Base-by-base conservation (phyloP, 1,140 invertebrate species). In the Acromyrmex charruanus region DNA sequence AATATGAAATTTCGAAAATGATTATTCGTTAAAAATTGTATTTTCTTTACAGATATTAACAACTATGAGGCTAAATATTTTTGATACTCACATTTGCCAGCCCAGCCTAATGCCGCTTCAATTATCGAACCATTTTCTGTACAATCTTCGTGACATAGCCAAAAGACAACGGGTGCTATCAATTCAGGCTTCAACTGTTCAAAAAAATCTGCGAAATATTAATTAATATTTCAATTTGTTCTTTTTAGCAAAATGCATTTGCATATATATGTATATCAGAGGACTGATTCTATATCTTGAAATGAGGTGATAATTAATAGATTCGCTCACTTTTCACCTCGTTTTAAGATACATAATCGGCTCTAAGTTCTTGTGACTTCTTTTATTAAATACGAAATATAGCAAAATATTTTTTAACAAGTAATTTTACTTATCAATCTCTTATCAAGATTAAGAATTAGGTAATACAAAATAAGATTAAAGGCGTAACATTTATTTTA, bases 31-130 rank as follows among this genome's bases (percentile, higher is more conserved):
- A 16, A 53, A 71, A 72, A 21, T 5, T n/a, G 51, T 9, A 28
- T 28, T 7, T 71, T 21, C 49, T 18, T 10, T 53, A 44, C 14
- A 72, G 31, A 53, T 28, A 16, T 75, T 58, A 58, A 39, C 1
- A 72, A 1, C 9, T 66, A 35, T 25, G 7, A 3, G 12, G 1
- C 39, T 35, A 3, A 21, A 49, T 44, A 44, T 44, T 10, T 69
- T 66, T 74, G 31, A 39, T 71, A 94, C 93, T 96, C 95, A 97
- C 98, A 97, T 96, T 99, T 99, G 89, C 97, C 97, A 68, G 98
- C 98, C 97, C 98, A 99, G 49, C 99, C 99, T 86, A 98, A 97
- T 72, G 98, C 99, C 31, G 99, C 97, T 95, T 99, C 99, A 93
- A 99, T 99, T 59, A 99, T 96, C 10, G 96, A 96, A 51, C 99